Conservation (phyloP, 2,797 vertebrate genomes). For the Falco concolor region DNA sequence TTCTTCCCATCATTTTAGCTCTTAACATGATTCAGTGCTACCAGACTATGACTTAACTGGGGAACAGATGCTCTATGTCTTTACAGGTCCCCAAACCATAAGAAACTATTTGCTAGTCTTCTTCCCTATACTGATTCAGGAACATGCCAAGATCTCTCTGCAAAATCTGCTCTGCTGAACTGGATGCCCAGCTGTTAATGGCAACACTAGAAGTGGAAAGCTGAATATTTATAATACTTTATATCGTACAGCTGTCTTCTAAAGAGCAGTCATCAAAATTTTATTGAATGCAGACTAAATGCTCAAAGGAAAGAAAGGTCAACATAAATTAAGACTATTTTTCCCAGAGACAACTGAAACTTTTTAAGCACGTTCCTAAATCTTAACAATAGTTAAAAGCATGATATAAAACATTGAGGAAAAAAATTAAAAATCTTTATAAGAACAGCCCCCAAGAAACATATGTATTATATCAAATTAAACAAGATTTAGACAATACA, state of each 20-base stretch:
- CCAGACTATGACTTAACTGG: slow-evolving; percentile 70
- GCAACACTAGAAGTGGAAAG: slow-evolving; percentile 75
- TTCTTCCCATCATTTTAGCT: slow-evolving; percentile 64
- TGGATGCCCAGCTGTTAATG: slow-evolving; percentile 83
- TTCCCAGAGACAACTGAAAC: slow-evolving; percentile 69
- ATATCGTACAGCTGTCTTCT: slow-evolving; percentile 80
- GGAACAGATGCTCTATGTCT: slow-evolving; percentile 79
- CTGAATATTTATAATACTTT: slow-evolving; percentile 84
- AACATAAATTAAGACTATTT: slow-evolving; percentile 78
- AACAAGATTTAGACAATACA: slow-evolving; percentile 15
- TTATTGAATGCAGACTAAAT: slow-evolving; percentile 78
- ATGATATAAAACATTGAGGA: background rate
- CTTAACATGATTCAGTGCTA: slow-evolving; percentile 74
- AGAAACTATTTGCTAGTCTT: slow-evolving; percentile 72
- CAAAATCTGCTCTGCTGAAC: slow-evolving; percentile 78
- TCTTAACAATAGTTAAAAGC: slow-evolving; percentile 46
- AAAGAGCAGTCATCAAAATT: slow-evolving; percentile 83
- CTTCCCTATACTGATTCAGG: slow-evolving; percentile 73
- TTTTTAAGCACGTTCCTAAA: slow-evolving; percentile 64
- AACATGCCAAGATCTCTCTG: slow-evolving; percentile 72
- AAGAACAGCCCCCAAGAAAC: slow-evolving; percentile 11
- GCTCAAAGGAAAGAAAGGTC: slow-evolving; percentile 80
- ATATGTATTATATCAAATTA: background rate
- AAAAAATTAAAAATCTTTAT: background rate
- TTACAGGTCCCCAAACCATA: slow-evolving; percentile 77